Evolutionary conservation across 53 echinoderm and acorn worm genomes (phyloP), one percentile per base, ranked within the genome.

Genomic region (Patiria pectinifera): DNA sequence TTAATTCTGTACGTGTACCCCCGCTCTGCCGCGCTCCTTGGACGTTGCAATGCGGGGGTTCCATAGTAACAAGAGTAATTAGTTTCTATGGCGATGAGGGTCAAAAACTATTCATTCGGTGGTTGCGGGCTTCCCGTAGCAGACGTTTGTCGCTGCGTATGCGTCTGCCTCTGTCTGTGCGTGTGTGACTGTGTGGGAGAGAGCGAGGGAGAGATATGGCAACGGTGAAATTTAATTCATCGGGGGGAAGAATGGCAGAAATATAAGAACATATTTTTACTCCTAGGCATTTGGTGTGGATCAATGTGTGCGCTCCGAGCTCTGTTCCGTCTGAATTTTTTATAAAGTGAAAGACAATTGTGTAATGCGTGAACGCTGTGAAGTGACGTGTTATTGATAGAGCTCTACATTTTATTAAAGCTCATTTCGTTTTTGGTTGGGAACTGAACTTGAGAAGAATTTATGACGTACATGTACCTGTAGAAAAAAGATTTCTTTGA

Each of bases 31-130:
- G 74, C 48, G 78, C 74, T 58, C 82, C 82, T 82, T 49, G 78
- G 87, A 87, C 87, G 78, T 87, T 87, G 76, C 87, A 77, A 62
- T 87, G 87, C 78, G 59, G 87, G 77, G 87, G 60, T 61, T 77
- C 87, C 78, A 87, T 87, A 78, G 87, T 87, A 87, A 87, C 87
- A 76, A 77, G 87, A 87, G 87, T 87, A 87, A 87, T 87, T 87
- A 87, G 87, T 87, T 87, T 87, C 87, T 87, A 87, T 87, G 87
- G 87, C 60, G 87, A 87, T 87, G 87, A 87, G 87, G 87, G 87
- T 87, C 87, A 87, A 74, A 87, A 78, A 87, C 87, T 87, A 87
- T 87, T 87, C 87, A 87, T 87, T 87, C 53, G 87, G 87, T 75
- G 60, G 76, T 76, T 8, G 87, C 19, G 59, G 61, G 78, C 87